A percentile compares a stretch with the other conserved stretches of the same genome.
phyloP scores from a whole-genome alignment of 1,140 invertebrate genomes.

The Sweltsa coloradensis region DNA sequence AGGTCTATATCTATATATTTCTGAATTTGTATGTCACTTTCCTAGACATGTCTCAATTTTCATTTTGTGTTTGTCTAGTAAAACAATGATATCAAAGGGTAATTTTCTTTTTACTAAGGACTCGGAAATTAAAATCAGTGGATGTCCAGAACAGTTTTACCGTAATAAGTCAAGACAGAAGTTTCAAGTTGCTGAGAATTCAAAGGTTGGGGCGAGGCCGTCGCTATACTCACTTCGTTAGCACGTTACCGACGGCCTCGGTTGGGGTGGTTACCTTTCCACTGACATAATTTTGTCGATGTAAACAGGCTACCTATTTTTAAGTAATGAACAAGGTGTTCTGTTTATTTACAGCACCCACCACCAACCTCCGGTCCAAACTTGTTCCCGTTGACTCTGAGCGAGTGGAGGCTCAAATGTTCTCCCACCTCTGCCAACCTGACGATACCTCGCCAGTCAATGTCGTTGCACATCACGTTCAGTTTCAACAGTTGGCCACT shows the following conservation, averaged over 20 bases:
- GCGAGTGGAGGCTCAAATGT: constrained; percentile 31
- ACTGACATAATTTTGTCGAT: neutral
- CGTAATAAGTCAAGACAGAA: too few relatives aligned
- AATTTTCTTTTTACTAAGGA: too few relatives aligned
- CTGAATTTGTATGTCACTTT: too few relatives aligned
- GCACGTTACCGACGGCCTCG: neutral
- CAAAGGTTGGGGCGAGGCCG: neutral
- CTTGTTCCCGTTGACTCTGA: constrained; percentile 40
- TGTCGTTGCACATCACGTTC: constrained; percentile 38
- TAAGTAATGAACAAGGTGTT: neutral
- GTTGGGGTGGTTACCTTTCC: neutral
- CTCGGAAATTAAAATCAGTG: too few relatives aligned
- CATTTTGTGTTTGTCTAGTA: too few relatives aligned
- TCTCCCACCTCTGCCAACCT: constrained; percentile 27
- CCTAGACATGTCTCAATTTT: too few relatives aligned
- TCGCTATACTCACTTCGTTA: neutral
- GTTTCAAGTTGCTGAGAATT: neutral
- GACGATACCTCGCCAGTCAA: constrained; percentile 29
- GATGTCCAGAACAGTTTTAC: too few relatives aligned
- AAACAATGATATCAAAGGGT: too few relatives aligned
- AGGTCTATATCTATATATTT: too few relatives aligned
- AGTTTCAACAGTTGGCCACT: constrained; percentile 28
- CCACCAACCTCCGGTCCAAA: constrained; percentile 28
- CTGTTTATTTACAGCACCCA: neutral
- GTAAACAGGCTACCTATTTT: neutral